These are phyloP conservation scores for Zosterops borbonicus DNA, from an alignment of 2,113 vertebrate genomes.

Conservation along the genomic window DNA sequence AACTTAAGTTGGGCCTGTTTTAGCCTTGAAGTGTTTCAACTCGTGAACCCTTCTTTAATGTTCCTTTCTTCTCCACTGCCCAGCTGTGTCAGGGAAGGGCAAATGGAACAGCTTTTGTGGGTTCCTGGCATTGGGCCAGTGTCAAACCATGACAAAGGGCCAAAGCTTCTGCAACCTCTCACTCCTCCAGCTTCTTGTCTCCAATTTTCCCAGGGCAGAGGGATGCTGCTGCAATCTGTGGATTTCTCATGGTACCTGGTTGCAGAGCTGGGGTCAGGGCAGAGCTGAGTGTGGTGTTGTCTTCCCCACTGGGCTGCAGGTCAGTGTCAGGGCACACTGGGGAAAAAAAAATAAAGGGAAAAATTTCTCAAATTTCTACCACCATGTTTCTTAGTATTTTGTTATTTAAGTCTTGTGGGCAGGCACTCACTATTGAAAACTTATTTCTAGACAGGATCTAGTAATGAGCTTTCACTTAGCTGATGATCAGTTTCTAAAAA, in stretches of 20 bases:
- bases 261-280: not conserved
- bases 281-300: not conserved
- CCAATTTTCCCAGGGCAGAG: not conserved
- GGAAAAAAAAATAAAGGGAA: not conserved
- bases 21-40: not conserved
- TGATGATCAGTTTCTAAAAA: not conserved
- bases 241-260: not conserved
- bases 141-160: too few relatives aligned
- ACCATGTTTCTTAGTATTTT: not conserved
- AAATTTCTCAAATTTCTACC: not conserved
- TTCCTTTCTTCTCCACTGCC: not conserved
- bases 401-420: not conserved
- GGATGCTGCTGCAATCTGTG: rapidly evolving
- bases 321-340: not conserved
- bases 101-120: rapidly evolving
- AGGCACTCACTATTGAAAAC: not conserved
- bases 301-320: not conserved
- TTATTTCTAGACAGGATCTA: not conserved
- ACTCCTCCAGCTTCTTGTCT: not conserved
- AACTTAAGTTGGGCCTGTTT: not conserved
- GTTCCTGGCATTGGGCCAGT: not conserved
- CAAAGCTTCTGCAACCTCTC: rapidly evolving
- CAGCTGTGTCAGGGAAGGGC: not conserved
- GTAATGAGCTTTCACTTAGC: not conserved
- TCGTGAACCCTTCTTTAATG: not conserved